Conservation (phyloP, 2,113 vertebrate genomes). For the Hypocryptadius cinnamomeus region DNA sequence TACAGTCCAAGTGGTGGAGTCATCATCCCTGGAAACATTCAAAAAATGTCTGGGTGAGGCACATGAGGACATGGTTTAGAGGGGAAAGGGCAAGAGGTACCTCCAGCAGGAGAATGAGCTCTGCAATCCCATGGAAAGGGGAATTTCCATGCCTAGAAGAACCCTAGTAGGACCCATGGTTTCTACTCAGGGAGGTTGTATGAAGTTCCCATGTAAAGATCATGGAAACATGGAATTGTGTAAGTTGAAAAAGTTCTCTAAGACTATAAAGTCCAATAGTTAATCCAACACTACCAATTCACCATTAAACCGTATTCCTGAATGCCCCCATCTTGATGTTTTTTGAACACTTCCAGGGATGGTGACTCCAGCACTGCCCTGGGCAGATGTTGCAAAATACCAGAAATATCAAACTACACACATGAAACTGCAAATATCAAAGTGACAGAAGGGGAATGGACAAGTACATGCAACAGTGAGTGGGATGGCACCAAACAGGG, state of each 20-base stretch:
- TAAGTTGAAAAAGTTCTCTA: not conserved
- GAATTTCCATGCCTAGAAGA: not conserved
- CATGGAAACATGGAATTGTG: not conserved
- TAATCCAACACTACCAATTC: not conserved
- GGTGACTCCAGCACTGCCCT: not conserved
- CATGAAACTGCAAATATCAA: not conserved
- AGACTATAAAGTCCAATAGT: not conserved
- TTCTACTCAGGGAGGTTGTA: not conserved
- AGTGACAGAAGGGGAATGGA: not conserved
- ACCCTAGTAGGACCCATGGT: not conserved
- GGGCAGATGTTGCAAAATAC: not conserved
- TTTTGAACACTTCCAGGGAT: not conserved
- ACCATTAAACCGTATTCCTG: not conserved
- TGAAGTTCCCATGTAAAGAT: not conserved
- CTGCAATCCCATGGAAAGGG: not conserved
- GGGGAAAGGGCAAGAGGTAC: not conserved
- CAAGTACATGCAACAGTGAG: rapidly evolving
- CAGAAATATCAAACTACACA: not conserved
- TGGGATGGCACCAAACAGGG: not conserved
- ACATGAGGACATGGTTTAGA: not conserved
- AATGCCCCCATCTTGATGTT: not conserved
- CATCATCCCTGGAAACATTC: not conserved
- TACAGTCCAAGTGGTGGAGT: not conserved
- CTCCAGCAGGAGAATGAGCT: not conserved
- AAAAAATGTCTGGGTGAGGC: not conserved